Evolutionary conservation across 2,888 invertebrate genomes (phyloP), one percentile per base, ranked within the genome.

Genomic region (Hydrotaea cyrtoneurina): DNA sequence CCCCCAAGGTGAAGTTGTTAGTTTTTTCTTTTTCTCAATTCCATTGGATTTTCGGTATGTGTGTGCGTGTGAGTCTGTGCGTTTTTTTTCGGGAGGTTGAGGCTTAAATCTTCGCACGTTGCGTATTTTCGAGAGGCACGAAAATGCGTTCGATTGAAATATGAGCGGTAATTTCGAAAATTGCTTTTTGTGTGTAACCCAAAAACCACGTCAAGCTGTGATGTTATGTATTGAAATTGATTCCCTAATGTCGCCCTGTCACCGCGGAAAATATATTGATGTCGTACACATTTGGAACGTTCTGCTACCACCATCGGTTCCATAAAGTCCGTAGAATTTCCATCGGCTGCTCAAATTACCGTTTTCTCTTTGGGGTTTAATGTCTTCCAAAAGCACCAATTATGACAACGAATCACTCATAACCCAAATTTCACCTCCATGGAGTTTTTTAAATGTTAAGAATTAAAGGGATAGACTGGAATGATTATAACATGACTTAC

Each of bases 141-240:
- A 11, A 3, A 43, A 19, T 11, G 43, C 17, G 46, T 69, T 43
- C 39, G 13, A 46, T 46, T 69, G 69, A 69, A 69, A 69, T 69
- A 69, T 69, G 69, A 69, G 69, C 69, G 69, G 69, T 69, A 69
- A 69, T 69, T 69, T 69, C 23, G 21, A 69, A 69, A 69, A 69
- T 69, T 69, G 69, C 69, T 69, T 69, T 69, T 43, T 69, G 69
- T 31, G 31, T 69, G 69, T 69, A 69, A 46, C 46, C 23, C 39
- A 69, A 69, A 43, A 69, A 23, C 43, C 46, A 19, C 46, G 69
- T 69, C 69, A 69, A 69, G 69, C 69, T 69, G 69, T 39, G 69
- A 69, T 39, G 21, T 69, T 69, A 69, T 69, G 69, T 46, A 21
- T 69, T 46, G 46, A 23, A 69, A 69, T 69, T 69, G 69, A 69